These are phyloP conservation scores for Eledona agricola DNA, from an alignment of 2,888 invertebrate species.

Conservation along the genomic window DNA sequence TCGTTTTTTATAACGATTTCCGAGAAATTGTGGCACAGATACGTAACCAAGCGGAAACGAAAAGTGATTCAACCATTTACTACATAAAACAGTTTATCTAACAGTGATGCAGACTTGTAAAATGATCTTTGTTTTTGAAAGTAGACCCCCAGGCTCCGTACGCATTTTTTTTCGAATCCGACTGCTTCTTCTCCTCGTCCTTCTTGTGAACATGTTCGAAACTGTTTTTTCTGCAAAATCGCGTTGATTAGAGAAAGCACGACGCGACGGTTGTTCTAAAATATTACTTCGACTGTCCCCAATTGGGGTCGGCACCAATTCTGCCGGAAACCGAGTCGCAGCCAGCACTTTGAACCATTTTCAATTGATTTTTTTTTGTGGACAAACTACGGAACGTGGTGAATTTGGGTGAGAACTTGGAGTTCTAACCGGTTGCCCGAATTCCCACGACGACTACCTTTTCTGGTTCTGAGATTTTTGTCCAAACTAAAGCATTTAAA, in stretches of 20 bases:
- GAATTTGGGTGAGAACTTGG: conserved; percentile 81
- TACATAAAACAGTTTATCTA: conserved; percentile 56
- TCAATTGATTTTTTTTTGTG: conserved; percentile 19
- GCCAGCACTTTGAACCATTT: conserved; percentile 59
- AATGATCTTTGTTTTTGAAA: conserved; percentile 78
- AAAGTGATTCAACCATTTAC: conserved; percentile 66
- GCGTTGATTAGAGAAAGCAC: background rate
- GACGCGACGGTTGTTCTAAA: no score
- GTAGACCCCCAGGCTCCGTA: conserved; percentile 76
- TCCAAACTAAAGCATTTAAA: conserved; percentile 82
- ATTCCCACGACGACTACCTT: conserved; percentile 86
- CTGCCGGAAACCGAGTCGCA: conserved; percentile 42
- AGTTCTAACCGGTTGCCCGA: conserved; percentile 86
- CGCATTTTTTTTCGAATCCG: conserved; percentile 58
- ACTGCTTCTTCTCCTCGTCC: conserved; percentile 55
- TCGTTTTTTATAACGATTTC: conserved; percentile 61
- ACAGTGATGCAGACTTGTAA: conserved; percentile 75
- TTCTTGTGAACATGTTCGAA: conserved; percentile 56
- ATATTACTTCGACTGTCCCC: conserved; percentile 54
- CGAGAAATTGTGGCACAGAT: conserved; percentile 63
- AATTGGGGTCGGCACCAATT: conserved; percentile 37
- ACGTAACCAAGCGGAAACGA: conserved; percentile 59
- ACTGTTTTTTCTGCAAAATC: conserved; percentile 23
- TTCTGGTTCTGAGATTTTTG: conserved; percentile 81
- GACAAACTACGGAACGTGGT: conserved; percentile 81